Base-by-base conservation (phyloP, 2,888 invertebrate species). In the Operophtera brumata region DNA sequence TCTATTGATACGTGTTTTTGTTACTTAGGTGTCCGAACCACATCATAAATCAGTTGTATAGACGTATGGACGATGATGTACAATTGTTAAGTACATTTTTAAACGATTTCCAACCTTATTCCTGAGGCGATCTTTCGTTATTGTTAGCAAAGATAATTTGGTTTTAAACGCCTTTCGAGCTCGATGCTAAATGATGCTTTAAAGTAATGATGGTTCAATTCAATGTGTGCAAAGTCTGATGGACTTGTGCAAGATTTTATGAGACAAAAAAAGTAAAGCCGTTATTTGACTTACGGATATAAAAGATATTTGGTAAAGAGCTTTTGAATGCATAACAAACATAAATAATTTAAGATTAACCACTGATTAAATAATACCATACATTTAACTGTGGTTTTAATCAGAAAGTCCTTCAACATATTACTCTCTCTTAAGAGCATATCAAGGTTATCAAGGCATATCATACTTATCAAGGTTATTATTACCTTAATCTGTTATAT, bases 31-130 rank as follows among this genome's bases (percentile, higher is more conserved):
- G 86, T 86, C 78, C 80, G 82, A 78, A 84, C 84, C 84, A 79
- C 85, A 86, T 83, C 88, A 87, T 89, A 88, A 89, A 89, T 89
- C 87, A 88, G 79, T 71, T 70, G 75, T 75, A 80, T 77, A 70
- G 70, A 73, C 70, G 56, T 56, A 48, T 57, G 66, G 59, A 72
- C 67, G 62, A 54, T 66, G 66, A 65, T 67, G 70, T 67, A 66
- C 67, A 66, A 71, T 64, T 64, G 49, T 65, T 61, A 30, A 54
- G 42, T 13, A 41, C 14, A 1, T 25, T 6, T 58, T 42, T 42
- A 32, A 39, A 14, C 47, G 1, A 78, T 56, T 76, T 70, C 70
- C 49, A 59, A 64, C 75, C 65, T 55, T 81, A 76, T 54, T 13
- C 0, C 11, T 39, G 13, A 6, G 1, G 0, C 0, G 43, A 64